Evolutionary conservation across 2,113 vertebrate genomes (phyloP).

Genomic region (Phalacrocorax pelagicus): DNA sequence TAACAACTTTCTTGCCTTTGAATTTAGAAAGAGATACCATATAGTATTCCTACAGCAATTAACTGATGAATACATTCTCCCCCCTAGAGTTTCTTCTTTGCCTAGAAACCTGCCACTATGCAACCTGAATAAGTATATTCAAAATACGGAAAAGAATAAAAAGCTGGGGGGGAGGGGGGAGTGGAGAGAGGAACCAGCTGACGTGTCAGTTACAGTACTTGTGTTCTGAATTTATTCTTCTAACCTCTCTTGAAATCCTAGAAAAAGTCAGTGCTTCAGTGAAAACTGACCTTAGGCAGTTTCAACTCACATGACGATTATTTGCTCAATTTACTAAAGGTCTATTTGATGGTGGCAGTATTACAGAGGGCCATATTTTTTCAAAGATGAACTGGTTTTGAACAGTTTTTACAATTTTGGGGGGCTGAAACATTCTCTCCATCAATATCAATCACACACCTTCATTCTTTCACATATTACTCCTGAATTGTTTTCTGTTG

Average conservation of each 20-base stretch:
- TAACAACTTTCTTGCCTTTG: neutral
- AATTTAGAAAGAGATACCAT: neutral
- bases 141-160: neutral
- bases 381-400: neutral
- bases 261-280: neutral
- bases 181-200: neutral
- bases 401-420: neutral
- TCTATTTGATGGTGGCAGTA: neutral
- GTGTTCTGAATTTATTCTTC: neutral
- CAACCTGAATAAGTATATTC: neutral
- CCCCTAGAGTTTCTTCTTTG: neutral
- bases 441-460: neutral
- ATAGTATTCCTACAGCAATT: constrained; percentile 15
- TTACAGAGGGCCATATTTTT: neutral
- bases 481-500: neutral
- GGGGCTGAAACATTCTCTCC: neutral
- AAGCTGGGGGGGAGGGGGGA: neutral
- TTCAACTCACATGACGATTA: constrained; percentile 25
- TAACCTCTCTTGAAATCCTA: neutral
- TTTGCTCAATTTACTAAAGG: constrained; percentile 34
- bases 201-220: neutral
- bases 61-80: constrained; percentile 17
- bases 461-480: neutral
- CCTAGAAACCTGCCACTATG: neutral
- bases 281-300: constrained; percentile 11